Conservation (phyloP, 1,140 invertebrate species). For the Pararge aegeria region DNA sequence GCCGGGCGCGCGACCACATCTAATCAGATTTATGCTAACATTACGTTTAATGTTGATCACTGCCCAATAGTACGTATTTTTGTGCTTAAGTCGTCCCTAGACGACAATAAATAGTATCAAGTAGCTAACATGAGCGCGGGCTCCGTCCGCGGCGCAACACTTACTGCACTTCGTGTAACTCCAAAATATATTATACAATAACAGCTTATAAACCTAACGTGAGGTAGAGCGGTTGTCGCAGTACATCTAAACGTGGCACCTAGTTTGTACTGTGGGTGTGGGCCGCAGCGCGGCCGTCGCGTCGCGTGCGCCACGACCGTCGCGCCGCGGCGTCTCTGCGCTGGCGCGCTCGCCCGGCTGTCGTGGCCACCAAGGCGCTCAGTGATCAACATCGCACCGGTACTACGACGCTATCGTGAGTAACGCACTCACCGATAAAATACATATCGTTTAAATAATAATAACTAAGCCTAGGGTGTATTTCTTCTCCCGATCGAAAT, state of each 20-base stretch:
- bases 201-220: slow-evolving; percentile 66
- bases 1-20: slow-evolving; percentile 62
- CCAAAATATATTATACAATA: slow-evolving; percentile 75
- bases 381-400: slow-evolving; percentile 76
- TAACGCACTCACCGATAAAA: slow-evolving; percentile 54
- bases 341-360: slow-evolving; percentile 22
- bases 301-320: neutral
- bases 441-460: slow-evolving; percentile 71
- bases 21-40: slow-evolving; percentile 74
- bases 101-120: slow-evolving; percentile 69
- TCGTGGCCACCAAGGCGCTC: slow-evolving; percentile 35
- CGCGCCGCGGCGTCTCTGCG: slow-evolving; percentile 12
- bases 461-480: slow-evolving; percentile 75
- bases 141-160: slow-evolving; percentile 61
- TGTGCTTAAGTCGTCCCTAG: slow-evolving; percentile 74
- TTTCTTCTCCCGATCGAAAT: slow-evolving; percentile 78
- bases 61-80: slow-evolving; percentile 79
- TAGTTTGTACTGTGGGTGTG: slow-evolving; percentile 33
- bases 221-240: slow-evolving; percentile 72
- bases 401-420: slow-evolving; percentile 71
- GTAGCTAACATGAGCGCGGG: slow-evolving; percentile 57
- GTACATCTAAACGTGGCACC: slow-evolving; percentile 41
- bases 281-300: slow-evolving; percentile 17
- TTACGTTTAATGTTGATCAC: slow-evolving; percentile 79
- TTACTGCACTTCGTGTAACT: slow-evolving; percentile 67